Evolutionary conservation across 2,888 invertebrate species (phyloP).

Genomic region (Amphimallon solstitiale): DNA sequence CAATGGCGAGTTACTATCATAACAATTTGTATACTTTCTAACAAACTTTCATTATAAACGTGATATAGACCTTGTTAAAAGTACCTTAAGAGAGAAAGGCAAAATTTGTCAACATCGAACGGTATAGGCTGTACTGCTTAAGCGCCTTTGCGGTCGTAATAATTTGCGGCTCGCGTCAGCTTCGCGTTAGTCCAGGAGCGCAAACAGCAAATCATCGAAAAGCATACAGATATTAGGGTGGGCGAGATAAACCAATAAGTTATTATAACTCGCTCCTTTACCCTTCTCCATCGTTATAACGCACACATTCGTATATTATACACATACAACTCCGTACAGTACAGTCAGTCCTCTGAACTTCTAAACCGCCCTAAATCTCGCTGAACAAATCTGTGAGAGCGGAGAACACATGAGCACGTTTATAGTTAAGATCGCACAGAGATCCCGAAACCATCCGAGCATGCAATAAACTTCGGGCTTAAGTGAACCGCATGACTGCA

Average conservation of each 20-base stretch:
- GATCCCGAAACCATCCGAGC: constrained; percentile 60
- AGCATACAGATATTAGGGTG: constrained; percentile 58
- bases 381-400: constrained; percentile 59
- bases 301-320: background rate
- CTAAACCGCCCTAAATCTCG: constrained; percentile 60
- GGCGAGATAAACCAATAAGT: constrained; percentile 58
- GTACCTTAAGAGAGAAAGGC: constrained; percentile 1
- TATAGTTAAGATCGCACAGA: constrained; percentile 55
- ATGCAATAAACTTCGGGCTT: constrained; percentile 62
- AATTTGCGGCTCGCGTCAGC: constrained; percentile 27
- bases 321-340: background rate
- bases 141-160: constrained; percentile 30
- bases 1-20: no score
- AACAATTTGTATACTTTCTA: no score
- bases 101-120: constrained; percentile 3
- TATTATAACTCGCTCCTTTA: constrained; percentile 53
- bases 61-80: background rate
- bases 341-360: constrained; percentile 52
- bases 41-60: background rate
- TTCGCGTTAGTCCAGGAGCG: constrained; percentile 2
- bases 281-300: constrained; percentile 14
- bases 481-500: constrained; percentile 63
- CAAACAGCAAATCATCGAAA: constrained; percentile 59
- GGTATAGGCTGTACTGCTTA: constrained; percentile 15
- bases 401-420: constrained; percentile 59